phyloP scores from a whole-genome alignment of 2,888 invertebrate genomes.

The Drosophila birchii region DNA sequence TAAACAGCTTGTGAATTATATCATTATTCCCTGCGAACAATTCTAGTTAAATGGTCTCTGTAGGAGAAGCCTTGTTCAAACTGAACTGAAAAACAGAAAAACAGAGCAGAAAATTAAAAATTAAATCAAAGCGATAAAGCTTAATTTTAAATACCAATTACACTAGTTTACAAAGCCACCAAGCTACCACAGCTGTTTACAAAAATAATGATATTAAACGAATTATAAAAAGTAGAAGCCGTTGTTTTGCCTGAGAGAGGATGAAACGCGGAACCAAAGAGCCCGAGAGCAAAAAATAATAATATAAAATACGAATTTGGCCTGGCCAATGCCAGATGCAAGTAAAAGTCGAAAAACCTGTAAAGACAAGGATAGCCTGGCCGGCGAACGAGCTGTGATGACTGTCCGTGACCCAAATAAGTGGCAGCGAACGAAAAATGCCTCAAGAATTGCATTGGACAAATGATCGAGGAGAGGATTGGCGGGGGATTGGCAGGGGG shows the following conservation, averaged over 20 bases:
- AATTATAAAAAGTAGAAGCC: neutral
- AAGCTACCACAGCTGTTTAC: conserved; percentile 7
- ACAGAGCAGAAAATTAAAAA: conserved; percentile 9
- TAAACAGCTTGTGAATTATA: neutral
- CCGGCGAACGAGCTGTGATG: conserved; percentile 58
- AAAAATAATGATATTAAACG: neutral
- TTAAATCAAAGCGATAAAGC: neutral
- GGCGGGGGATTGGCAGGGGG: neutral
- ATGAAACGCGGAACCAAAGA: conserved; percentile 44
- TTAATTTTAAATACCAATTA: conserved; percentile 2
- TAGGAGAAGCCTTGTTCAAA: neutral
- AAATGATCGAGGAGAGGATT: conserved; percentile 1
- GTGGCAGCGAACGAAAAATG: conserved; percentile 63
- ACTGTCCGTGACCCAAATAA: conserved; percentile 77
- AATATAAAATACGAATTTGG: conserved; percentile 34
- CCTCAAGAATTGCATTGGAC: conserved; percentile 54
- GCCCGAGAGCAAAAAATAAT: conserved; percentile 2
- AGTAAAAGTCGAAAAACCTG: conserved; percentile 79
- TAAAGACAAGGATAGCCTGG: conserved; percentile 31
- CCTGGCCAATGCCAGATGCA: conserved; percentile 62
- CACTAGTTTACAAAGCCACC: neutral
- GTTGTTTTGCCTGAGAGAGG: conserved; percentile 1
- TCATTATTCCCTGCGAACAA: neutral
- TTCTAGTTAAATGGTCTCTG: too few relatives aligned
- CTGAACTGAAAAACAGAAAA: neutral